phyloP scores from a whole-genome alignment of 2,797 vertebrate species.

The Melopsittacus undulatus region DNA sequence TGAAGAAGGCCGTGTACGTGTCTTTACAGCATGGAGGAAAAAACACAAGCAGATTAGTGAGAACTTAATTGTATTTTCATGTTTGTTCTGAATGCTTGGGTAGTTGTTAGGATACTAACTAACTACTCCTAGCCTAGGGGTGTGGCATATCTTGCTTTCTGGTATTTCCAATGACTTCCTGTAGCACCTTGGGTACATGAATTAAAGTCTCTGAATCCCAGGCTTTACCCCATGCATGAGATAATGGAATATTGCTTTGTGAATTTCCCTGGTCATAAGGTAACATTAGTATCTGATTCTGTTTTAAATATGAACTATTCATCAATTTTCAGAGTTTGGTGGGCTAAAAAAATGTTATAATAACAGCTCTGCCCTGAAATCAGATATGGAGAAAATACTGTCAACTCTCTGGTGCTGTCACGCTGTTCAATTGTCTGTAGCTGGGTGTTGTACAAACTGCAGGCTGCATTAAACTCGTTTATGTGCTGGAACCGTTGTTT shows the following conservation, averaged over 20 bases:
- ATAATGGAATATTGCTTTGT: not conserved
- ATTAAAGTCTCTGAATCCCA: not conserved
- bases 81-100: not conserved
- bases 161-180: not conserved
- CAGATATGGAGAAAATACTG: not conserved
- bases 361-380: not conserved
- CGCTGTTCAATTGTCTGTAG: fast-evolving
- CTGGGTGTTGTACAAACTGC: not conserved
- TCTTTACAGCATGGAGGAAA: not conserved
- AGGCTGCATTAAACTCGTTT: not conserved
- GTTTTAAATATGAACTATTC: not conserved
- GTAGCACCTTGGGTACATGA: not conserved
- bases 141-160: not conserved
- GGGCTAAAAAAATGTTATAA: not conserved
- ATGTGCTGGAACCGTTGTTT: not conserved
- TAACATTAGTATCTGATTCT: not conserved
- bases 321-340: not conserved
- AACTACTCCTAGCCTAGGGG: not conserved
- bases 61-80: not conserved
- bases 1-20: not conserved
- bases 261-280: not conserved
- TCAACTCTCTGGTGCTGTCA: not conserved
- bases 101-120: not conserved
- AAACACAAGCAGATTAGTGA: not conserved
- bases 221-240: not conserved